These are phyloP conservation scores for Odontomyia ornata DNA, from an alignment of 2,888 invertebrate genomes.

Conservation along the genomic window DNA sequence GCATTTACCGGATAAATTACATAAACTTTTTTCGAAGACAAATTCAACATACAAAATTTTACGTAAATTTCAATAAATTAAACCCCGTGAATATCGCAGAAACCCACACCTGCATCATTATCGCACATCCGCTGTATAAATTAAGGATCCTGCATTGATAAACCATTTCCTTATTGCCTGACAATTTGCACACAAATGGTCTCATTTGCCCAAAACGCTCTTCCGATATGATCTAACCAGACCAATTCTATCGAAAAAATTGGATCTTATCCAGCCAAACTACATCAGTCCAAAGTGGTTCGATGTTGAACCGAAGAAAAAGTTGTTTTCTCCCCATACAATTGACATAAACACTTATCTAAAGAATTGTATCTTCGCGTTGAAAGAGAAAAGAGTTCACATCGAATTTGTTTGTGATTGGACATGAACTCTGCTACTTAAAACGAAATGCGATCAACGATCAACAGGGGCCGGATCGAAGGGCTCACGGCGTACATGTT, in stretches of 20 bases:
- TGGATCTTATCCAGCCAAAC: background rate
- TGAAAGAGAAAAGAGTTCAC: slow-evolving; percentile 34
- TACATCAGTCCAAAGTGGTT: too few species aligned
- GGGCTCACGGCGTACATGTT: slow-evolving; percentile 20
- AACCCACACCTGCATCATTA: slow-evolving; percentile 39
- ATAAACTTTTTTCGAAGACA: too few species aligned
- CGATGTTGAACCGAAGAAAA: too few species aligned
- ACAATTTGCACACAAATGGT: slow-evolving; percentile 39
- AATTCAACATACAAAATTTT: too few species aligned
- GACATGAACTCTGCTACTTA: slow-evolving; percentile 43
- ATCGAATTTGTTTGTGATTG: slow-evolving; percentile 39
- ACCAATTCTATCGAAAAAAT: slow-evolving; percentile 3
- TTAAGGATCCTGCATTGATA: background rate
- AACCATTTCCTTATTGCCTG: slow-evolving; percentile 2
- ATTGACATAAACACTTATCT: slow-evolving; percentile 19
- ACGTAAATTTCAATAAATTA: too few species aligned
- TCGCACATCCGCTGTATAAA: slow-evolving; percentile 10
- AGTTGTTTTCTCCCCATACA: slow-evolving; percentile 37
- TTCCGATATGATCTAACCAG: slow-evolving; percentile 15
- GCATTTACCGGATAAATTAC: too few species aligned
- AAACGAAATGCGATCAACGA: slow-evolving; percentile 43
- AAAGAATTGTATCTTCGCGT: background rate
- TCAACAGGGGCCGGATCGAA: slow-evolving; percentile 30
- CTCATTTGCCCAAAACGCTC: slow-evolving; percentile 27
- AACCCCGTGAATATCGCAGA: too few species aligned